phyloP scores from a whole-genome alignment of 2,113 vertebrate species.

The Ginglymostoma cirratum region DNA sequence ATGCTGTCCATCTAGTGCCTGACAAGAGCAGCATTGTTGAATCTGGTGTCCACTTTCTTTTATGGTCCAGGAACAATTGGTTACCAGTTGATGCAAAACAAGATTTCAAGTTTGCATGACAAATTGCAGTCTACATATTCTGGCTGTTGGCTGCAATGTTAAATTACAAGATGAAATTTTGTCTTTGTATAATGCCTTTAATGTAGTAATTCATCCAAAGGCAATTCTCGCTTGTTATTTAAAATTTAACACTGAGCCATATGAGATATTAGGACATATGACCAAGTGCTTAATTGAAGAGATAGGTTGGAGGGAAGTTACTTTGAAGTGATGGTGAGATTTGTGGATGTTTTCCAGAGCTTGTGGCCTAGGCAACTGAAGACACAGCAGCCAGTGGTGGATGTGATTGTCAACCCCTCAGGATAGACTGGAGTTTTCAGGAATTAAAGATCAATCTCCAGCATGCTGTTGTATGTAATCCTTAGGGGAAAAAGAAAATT shows the following conservation, averaged over 20 bases:
- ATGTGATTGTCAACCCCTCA: too few relatives aligned
- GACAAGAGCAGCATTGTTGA: not conserved
- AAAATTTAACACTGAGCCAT: not conserved
- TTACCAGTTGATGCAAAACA: not conserved
- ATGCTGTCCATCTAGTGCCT: not conserved
- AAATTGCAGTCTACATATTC: not conserved
- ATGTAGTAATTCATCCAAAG: not conserved
- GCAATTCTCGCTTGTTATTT: not conserved
- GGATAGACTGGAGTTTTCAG: too few relatives aligned
- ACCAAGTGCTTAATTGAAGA: not conserved
- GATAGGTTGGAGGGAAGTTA: not conserved
- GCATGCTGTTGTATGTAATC: too few relatives aligned
- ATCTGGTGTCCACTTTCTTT: not conserved
- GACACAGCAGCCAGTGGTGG: too few relatives aligned
- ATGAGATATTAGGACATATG: not conserved
- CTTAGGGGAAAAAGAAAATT: too few relatives aligned
- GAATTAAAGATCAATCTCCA: too few relatives aligned
- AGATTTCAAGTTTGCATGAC: not conserved
- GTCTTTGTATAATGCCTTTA: not conserved
- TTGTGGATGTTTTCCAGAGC: too few relatives aligned
- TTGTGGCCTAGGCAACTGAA: too few relatives aligned
- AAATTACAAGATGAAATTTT: not conserved
- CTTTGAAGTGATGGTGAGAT: too few relatives aligned
- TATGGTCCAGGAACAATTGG: not conserved
- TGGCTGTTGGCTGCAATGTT: not conserved